Conservation (phyloP, 2,113 vertebrate species). For the Cephalophus harveyi region DNA sequence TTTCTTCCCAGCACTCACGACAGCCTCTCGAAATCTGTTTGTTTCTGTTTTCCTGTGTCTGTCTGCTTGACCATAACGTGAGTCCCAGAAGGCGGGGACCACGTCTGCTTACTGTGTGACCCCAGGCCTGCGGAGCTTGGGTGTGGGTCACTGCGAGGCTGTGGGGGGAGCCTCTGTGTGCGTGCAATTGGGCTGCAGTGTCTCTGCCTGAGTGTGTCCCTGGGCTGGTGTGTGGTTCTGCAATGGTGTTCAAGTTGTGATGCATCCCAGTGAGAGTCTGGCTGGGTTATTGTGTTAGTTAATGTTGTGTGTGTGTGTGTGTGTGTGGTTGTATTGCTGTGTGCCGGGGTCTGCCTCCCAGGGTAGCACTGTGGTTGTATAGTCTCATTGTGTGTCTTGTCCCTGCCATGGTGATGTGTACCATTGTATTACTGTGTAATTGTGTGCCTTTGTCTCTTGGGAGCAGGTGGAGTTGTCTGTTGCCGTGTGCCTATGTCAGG, state of each 20-base stretch:
- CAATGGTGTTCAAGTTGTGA: neutral
- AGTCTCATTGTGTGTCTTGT: neutral
- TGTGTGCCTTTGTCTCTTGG: neutral
- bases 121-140: neutral
- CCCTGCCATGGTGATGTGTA: neutral
- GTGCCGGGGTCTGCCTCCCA: neutral
- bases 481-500: no score
- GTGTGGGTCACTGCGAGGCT: neutral
- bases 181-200: neutral
- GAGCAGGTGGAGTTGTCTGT: neutral
- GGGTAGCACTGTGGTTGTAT: neutral
- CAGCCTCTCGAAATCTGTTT: neutral
- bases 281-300: neutral
- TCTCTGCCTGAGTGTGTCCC: neutral
- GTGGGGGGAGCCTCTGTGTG: neutral
- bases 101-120: neutral
- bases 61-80: accelerated
- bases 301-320: neutral
- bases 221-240: neutral
- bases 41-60: neutral
- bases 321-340: neutral
- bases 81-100: neutral
- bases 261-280: neutral
- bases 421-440: neutral
- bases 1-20: neutral